Evolutionary conservation across 2,797 vertebrate genomes (phyloP).

Genomic region (Rhadinocentrus ornatus): DNA sequence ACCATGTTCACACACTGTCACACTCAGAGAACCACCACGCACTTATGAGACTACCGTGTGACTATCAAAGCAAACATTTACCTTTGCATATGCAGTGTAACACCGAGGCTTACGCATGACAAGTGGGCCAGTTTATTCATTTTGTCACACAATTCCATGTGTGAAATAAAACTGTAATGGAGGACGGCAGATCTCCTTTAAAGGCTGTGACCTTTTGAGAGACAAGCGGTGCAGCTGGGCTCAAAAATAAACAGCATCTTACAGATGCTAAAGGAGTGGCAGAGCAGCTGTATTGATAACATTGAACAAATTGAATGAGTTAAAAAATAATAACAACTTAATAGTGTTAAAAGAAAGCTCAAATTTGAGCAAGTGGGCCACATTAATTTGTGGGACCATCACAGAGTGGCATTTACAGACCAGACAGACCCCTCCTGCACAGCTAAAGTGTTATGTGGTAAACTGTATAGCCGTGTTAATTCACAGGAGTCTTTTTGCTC

Average conservation of each 20-base stretch:
- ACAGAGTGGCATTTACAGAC: background rate
- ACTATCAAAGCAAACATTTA: slow-evolving; percentile 59
- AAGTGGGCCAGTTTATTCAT: background rate
- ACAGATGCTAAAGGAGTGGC: slow-evolving; percentile 14
- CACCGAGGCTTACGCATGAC: slow-evolving; percentile 4
- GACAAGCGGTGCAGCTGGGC: slow-evolving; percentile 31
- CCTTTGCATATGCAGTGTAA: slow-evolving; percentile 19
- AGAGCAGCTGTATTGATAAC: slow-evolving; percentile 9
- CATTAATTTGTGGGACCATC: background rate
- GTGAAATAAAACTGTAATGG: slow-evolving; percentile 44
- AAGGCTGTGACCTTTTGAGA: slow-evolving; percentile 55
- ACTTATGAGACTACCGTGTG: slow-evolving; percentile 33
- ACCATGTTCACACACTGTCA: slow-evolving; percentile 59
- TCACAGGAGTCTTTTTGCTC: slow-evolving; percentile 40
- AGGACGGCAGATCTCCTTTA: slow-evolving; percentile 39
- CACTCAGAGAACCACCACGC: slow-evolving; percentile 49
- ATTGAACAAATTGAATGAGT: background rate
- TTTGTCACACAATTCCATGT: slow-evolving; percentile 8
- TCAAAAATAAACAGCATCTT: slow-evolving; percentile 34
- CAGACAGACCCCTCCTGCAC: background rate
- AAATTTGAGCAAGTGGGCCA: background rate
- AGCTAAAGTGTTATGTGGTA: slow-evolving; percentile 19
- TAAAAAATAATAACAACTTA: background rate
- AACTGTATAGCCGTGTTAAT: slow-evolving; percentile 23
- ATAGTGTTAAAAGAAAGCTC: background rate